A percentile compares a stretch with the other conserved stretches of the same genome.
These are phyloP conservation scores for Cydia pomonella DNA, from an alignment of 1,140 invertebrate genomes.

Conservation along the genomic window DNA sequence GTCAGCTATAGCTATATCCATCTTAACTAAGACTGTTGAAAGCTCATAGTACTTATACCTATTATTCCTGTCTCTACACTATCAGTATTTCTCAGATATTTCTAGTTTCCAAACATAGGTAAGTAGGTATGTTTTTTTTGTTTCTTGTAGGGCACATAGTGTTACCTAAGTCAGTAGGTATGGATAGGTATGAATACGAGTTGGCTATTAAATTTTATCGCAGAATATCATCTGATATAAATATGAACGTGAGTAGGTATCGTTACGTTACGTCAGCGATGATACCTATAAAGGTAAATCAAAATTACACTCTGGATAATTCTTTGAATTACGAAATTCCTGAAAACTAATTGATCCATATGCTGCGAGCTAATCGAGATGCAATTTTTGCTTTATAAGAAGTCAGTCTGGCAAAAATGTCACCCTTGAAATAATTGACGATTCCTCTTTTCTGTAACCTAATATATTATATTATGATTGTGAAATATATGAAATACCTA, in stretches of 20 bases:
- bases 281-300: conserved; percentile 3
- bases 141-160: background rate
- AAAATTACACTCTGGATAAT: conserved; percentile 15
- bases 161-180: background rate
- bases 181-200: background rate
- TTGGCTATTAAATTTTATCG: background rate
- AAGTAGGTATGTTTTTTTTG: background rate
- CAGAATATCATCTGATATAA: background rate
- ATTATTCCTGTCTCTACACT: too few species aligned
- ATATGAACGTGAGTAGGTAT: conserved; percentile 2
- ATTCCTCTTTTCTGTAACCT: too few species aligned
- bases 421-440: too few species aligned
- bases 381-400: too few species aligned
- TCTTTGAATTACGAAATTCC: background rate
- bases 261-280: background rate
- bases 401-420: too few species aligned
- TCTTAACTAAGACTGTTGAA: too few species aligned
- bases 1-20: too few species aligned
- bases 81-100: too few species aligned
- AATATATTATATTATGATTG: too few species aligned
- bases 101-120: too few species aligned
- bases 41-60: too few species aligned
- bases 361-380: background rate
- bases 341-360: background rate
- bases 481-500: too few species aligned